These are phyloP conservation scores for Bombylius major DNA, from an alignment of 2,888 invertebrate genomes.

Conservation along the genomic window DNA sequence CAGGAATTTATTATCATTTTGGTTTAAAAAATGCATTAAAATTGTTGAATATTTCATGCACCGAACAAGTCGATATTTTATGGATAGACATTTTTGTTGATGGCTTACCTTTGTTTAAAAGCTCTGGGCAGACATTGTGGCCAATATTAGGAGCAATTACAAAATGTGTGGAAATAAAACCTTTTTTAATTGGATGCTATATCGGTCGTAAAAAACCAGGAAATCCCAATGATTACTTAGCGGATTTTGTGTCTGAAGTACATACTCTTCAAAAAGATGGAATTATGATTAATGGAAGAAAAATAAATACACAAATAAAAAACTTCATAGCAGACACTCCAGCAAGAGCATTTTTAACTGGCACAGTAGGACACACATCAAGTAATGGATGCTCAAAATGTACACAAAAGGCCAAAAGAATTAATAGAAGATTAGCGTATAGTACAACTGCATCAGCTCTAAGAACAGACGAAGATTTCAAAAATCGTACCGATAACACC, in stretches of 20 bases:
- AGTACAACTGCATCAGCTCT: neutral
- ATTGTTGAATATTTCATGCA: neutral
- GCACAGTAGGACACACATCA: conserved; percentile 4
- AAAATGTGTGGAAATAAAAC: neutral
- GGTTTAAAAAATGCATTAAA: neutral
- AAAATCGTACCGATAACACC: neutral
- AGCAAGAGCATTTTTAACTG: conserved; percentile 3
- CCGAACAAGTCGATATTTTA: neutral
- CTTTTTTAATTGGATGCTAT: neutral
- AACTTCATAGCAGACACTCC: conserved; percentile 3
- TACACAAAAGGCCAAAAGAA: conserved; percentile 1
- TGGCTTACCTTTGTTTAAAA: conserved; percentile 1
- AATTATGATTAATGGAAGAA: neutral
- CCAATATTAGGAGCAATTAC: conserved; percentile 5
- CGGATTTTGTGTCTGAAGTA: conserved; percentile 1
- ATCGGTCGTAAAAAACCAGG: neutral
- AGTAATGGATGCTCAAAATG: conserved; percentile 7
- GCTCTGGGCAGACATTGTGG: conserved; percentile 3
- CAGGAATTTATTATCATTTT: neutral
- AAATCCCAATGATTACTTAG: conserved; percentile 1
- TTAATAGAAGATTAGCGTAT: conserved; percentile 2
- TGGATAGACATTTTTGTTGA: neutral
- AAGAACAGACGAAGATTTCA: conserved; percentile 3
- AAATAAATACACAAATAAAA: neutral
- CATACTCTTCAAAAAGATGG: neutral